Evolutionary conservation across 2,888 invertebrate genomes (phyloP), one percentile per base, ranked within the genome.

Genomic region (Phaedon cochleariae): DNA sequence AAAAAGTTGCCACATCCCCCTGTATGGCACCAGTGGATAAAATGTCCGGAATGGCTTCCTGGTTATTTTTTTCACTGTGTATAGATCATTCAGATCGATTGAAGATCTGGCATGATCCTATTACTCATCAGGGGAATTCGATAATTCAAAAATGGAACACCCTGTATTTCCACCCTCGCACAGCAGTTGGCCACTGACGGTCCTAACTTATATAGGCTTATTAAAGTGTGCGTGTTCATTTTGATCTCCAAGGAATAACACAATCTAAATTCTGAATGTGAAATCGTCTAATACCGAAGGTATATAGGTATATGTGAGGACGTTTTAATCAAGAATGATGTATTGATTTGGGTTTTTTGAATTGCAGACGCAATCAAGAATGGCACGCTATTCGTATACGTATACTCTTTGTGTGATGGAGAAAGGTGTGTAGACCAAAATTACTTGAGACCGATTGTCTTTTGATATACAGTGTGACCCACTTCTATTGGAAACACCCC

Each of bases 161-260:
- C 62, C 48, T 49, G 49, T 49, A 48, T 18, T n/a, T 31, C 46
- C 64, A 41, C 41, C 41, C 41, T 41, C n/a, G 65, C 68, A 62
- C 57, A 62, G 62, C 63, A 63, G 65, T 69, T 70, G 51, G 41
- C 41, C 67, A 68, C 60, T 70, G 65, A 70, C 65, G 65, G 70
- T 69, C 53, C 64, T 67, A 71, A 73, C 73, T 70, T 71, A 70
- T 73, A 72, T 65, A 67, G 69, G 68, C 71, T 73, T 73, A 75
- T 74, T 74, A 73, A 75, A 75, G 72, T 74, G 65, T 63, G 63
- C 68, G 61, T 73, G 72, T 70, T 67, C 63, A 59, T 59, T 17
- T 20, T 29, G 60, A 37, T 70, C 75, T 73, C 73, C 31, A 53
- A 72, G 71, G 70, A 69, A 65, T 71, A 66, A 37, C 48, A 53